Evolutionary conservation across 2,797 vertebrate genomes (phyloP).

Genomic region (Cercopithecus hamlyni): DNA sequence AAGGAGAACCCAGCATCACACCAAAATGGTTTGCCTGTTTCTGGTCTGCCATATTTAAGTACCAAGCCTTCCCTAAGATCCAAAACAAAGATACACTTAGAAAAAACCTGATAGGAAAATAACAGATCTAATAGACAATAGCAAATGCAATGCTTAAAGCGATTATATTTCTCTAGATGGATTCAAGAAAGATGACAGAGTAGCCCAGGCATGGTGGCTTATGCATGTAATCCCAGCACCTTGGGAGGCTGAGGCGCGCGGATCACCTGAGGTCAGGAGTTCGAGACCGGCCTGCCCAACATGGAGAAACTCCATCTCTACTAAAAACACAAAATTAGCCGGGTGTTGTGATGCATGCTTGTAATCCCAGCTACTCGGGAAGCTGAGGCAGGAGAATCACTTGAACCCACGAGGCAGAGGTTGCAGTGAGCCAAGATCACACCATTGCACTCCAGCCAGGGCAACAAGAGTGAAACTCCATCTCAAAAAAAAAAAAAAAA

Average conservation of each 20-base stretch:
- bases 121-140: neutral
- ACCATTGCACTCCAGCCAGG: neutral
- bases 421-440: neutral
- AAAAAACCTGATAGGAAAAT: conserved; percentile 23
- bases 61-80: neutral
- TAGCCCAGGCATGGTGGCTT: neutral
- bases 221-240: neutral
- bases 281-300: neutral
- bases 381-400: neutral
- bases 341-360: accelerated
- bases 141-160: neutral
- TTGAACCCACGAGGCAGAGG: neutral
- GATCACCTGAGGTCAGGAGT: neutral
- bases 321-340: neutral
- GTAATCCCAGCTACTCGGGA: neutral
- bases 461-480: neutral
- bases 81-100: neutral
- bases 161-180: neutral
- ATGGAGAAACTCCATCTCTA: neutral
- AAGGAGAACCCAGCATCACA: neutral
- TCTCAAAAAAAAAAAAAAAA: too few species aligned
- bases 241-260: neutral
- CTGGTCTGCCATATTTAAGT: neutral
- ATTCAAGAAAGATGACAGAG: neutral
- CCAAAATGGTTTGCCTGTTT: neutral